Evolutionary conservation across 2,888 invertebrate genomes (phyloP).

Genomic region (Bibio marci): DNA sequence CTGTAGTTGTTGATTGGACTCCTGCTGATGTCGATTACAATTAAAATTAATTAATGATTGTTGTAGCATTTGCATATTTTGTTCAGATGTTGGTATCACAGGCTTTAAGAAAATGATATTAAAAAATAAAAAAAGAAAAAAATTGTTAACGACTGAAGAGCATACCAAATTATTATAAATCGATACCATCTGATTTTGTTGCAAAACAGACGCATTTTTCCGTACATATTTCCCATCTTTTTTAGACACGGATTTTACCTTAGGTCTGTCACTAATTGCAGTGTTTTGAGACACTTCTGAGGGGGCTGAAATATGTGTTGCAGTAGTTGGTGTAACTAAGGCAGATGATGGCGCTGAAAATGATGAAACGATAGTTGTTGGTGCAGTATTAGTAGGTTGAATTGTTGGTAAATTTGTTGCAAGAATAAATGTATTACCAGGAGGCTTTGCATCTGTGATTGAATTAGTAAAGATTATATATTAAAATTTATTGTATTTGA

Average conservation of each 20-base stretch:
- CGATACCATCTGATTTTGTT: conserved; percentile 29
- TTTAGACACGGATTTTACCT: conserved; percentile 64
- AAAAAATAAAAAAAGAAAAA: conserved; percentile 1
- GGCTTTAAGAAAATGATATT: conserved; percentile 10
- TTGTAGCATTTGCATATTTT: conserved; percentile 5
- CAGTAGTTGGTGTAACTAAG: conserved; percentile 7
- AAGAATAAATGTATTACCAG: not conserved
- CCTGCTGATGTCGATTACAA: conserved; percentile 17
- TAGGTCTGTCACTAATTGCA: conserved; percentile 68
- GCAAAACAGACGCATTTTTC: conserved; percentile 35
- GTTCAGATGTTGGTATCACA: conserved; percentile 10
- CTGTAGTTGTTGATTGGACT: conserved; percentile 17
- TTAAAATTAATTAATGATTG: conserved; percentile 2
- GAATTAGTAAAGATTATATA: too few species aligned
- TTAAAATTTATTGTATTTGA: too few species aligned
- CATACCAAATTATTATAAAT: conserved; percentile 28
- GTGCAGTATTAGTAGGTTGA: conserved; percentile 2
- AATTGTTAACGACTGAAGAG: conserved; percentile 12
- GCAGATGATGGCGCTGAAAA: conserved; percentile 1
- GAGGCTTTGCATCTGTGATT: too few species aligned
- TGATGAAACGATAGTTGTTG: conserved; percentile 14
- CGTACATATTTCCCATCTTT: conserved; percentile 60
- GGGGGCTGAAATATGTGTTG: conserved; percentile 24
- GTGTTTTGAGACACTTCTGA: conserved; percentile 40
- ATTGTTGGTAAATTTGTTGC: not conserved